Conservation (phyloP, 1,140 invertebrate species). For the Neoseiulus cucumeris region DNA sequence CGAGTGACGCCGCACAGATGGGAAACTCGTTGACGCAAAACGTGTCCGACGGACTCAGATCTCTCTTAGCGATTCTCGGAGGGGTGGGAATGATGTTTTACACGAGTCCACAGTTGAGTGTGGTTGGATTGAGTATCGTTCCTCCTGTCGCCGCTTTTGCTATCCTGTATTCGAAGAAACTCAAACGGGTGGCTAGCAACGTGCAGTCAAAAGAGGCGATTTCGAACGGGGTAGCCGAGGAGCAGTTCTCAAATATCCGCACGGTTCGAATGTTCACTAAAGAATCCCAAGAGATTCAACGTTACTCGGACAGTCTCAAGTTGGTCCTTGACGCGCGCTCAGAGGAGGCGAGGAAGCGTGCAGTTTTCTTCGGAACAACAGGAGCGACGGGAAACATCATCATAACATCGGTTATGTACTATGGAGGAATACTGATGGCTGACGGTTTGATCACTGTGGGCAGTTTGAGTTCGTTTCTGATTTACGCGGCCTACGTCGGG, state of each 20-base stretch:
- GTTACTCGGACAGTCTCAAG: slow-evolving; percentile 46
- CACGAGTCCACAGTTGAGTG: slow-evolving; percentile 63
- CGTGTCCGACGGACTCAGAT: slow-evolving; percentile 75
- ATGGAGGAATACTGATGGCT: slow-evolving; percentile 69
- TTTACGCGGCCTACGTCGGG: slow-evolving; percentile 80
- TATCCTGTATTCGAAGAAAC: slow-evolving; percentile 68
- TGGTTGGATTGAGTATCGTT: slow-evolving; percentile 63
- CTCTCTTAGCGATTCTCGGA: slow-evolving; percentile 55
- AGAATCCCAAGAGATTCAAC: slow-evolving; percentile 50
- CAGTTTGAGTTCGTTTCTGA: slow-evolving; percentile 64
- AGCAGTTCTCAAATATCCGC: slow-evolving; percentile 74
- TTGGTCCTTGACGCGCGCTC: slow-evolving; percentile 56
- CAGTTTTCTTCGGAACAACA: slow-evolving; percentile 77
- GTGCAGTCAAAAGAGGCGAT: slow-evolving; percentile 64
- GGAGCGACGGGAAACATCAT: slow-evolving; percentile 65
- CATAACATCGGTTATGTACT: slow-evolving; percentile 76
- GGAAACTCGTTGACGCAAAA: slow-evolving; percentile 79
- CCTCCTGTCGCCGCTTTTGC: slow-evolving; percentile 65
- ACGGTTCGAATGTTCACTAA: slow-evolving; percentile 82
- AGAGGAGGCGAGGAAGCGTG: slow-evolving; percentile 64
- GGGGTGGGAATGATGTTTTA: slow-evolving; percentile 91
- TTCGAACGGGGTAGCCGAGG: slow-evolving; percentile 51
- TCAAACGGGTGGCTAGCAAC: slow-evolving; percentile 57
- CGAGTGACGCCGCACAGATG: slow-evolving; percentile 70
- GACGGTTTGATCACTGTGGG: slow-evolving; percentile 63